Evolutionary conservation across 2,113 vertebrate species (phyloP).

Genomic region (Climacteris rufus): DNA sequence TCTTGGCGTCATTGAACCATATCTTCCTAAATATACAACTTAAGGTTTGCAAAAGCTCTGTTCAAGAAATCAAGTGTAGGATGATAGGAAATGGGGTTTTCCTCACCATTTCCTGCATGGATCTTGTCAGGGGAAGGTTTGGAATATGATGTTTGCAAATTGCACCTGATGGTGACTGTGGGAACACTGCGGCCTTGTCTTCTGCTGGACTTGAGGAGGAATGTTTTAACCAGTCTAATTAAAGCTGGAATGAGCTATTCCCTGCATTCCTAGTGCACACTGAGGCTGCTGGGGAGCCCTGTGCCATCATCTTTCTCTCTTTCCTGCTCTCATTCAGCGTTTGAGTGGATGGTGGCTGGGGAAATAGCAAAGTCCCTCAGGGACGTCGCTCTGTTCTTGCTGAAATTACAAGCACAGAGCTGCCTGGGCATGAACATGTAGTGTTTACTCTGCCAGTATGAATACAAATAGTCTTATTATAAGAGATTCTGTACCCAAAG

Average conservation of each 20-base stretch:
- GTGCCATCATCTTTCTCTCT: constrained; percentile 67
- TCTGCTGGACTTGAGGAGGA: not conserved
- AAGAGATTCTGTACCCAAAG: constrained; percentile 77
- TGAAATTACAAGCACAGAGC: constrained; percentile 82
- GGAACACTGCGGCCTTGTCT: not conserved
- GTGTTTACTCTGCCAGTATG: constrained; percentile 83
- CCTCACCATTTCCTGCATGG: not conserved
- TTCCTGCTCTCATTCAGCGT: constrained; percentile 64
- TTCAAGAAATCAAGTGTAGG: not conserved
- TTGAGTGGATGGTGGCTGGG: constrained; percentile 73
- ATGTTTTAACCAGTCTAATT: constrained; percentile 58
- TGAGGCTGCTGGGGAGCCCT: constrained; percentile 39
- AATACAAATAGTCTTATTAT: constrained; percentile 87
- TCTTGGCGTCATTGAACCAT: not conserved
- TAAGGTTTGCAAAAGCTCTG: not conserved
- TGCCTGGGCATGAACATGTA: constrained; percentile 83
- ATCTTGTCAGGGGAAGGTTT: not conserved
- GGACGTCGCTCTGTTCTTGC: constrained; percentile 77
- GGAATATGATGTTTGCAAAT: not conserved
- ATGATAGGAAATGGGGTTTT: not conserved
- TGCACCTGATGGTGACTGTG: not conserved
- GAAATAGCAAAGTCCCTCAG: constrained; percentile 75
- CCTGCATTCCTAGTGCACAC: not conserved
- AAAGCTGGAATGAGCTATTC: constrained; percentile 46
- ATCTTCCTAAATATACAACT: not conserved